Evolutionary conservation across 2,888 invertebrate species (phyloP).

Genomic region (Phoenoteleia sp.): DNA sequence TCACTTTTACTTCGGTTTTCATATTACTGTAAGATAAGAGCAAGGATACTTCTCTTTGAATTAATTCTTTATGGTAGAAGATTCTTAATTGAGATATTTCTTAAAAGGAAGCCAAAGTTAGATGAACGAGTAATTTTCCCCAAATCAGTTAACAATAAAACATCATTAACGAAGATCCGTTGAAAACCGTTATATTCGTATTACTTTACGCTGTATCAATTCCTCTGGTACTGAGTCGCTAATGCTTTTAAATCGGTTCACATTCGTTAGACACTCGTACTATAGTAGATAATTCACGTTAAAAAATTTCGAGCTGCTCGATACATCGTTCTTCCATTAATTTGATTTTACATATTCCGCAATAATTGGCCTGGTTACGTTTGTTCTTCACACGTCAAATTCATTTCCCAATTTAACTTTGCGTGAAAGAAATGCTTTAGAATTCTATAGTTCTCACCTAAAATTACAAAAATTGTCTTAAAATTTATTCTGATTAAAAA

Average conservation of each 20-base stretch:
- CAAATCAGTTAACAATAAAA: constrained; percentile 48
- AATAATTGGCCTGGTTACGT: constrained; percentile 11
- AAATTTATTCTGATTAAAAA: too few species aligned
- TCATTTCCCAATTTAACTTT: background rate
- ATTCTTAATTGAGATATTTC: background rate
- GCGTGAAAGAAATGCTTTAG: too few species aligned
- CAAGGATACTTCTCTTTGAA: background rate
- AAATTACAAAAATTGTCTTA: too few species aligned
- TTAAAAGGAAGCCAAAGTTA: background rate
- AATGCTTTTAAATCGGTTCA: constrained; percentile 44
- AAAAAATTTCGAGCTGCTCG: constrained; percentile 36
- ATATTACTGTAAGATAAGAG: background rate
- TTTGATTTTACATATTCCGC: constrained; percentile 18
- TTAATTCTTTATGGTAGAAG: background rate
- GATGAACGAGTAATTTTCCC: constrained; percentile 1
- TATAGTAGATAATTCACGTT: constrained; percentile 32
- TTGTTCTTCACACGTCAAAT: background rate
- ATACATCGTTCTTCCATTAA: constrained; percentile 47
- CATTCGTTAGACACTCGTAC: constrained; percentile 34
- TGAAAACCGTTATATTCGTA: constrained; percentile 20
- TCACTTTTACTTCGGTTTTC: background rate
- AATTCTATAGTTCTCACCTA: too few species aligned
- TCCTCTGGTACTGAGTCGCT: background rate
- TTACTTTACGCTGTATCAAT: constrained; percentile 31
- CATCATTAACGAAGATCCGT: constrained; percentile 27